phyloP scores from a whole-genome alignment of 2,797 vertebrate genomes.

The Molossus molossus region DNA sequence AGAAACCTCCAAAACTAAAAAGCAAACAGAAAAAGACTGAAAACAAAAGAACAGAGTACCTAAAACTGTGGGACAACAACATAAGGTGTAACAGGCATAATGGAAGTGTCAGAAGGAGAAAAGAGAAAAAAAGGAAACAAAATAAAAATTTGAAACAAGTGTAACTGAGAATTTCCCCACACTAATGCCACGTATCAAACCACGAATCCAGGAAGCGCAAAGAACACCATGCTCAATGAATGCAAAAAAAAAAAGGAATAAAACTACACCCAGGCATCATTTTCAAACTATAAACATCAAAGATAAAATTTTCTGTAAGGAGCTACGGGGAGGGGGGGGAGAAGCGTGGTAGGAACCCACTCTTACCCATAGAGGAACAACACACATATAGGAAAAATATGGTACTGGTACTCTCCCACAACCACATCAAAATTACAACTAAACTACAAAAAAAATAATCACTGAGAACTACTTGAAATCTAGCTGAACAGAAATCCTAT shows the following conservation, averaged over 20 bases:
- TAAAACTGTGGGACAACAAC: not conserved
- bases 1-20: not conserved
- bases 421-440: too few species aligned
- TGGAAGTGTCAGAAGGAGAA: not conserved
- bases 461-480: too few species aligned
- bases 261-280: not conserved
- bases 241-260: not conserved
- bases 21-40: not conserved
- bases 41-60: not conserved
- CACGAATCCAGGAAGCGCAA: not conserved
- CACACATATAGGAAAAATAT: too few species aligned
- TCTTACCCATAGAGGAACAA: not conserved
- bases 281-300: not conserved
- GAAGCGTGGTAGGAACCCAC: not conserved
- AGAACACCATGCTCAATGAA: not conserved
- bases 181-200: not conserved
- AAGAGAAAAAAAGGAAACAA: not conserved
- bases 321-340: too few species aligned
- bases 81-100: not conserved
- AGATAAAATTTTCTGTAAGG: not conserved
- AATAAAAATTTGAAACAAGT: not conserved
- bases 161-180: not conserved
- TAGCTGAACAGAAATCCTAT: too few species aligned
- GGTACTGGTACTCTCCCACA: too few species aligned
- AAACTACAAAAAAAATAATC: too few species aligned